Evolutionary conservation across 2,113 vertebrate genomes (phyloP).

Genomic region (Laterallus jamaicensis): DNA sequence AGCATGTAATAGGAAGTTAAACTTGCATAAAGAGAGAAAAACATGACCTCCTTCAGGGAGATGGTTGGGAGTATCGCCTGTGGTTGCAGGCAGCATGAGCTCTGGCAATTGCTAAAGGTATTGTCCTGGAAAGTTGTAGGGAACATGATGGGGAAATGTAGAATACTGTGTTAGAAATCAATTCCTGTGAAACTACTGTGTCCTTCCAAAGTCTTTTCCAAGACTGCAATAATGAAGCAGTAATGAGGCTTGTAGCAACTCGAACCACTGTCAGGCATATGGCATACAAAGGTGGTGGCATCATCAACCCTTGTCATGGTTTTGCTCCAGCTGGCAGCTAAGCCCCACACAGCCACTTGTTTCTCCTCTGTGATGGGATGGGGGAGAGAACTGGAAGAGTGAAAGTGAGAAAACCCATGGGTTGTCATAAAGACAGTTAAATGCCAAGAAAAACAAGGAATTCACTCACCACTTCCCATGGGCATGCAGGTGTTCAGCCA

Average conservation of each 20-base stretch:
- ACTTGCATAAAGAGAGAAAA: background rate
- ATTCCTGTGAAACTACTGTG: background rate
- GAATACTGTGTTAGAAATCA: background rate
- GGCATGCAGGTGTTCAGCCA: too few species aligned
- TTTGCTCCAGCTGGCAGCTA: too few species aligned
- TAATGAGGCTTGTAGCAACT: background rate
- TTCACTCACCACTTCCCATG: too few species aligned
- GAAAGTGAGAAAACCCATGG: too few species aligned
- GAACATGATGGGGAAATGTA: background rate
- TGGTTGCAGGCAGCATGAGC: background rate
- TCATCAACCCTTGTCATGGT: background rate
- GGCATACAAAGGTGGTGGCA: background rate
- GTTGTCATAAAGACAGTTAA: too few species aligned
- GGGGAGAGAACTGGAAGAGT: too few species aligned
- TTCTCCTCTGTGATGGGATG: too few species aligned
- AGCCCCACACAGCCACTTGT: too few species aligned
- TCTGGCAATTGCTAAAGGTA: too few species aligned
- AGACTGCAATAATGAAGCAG: background rate
- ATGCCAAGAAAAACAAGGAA: too few species aligned
- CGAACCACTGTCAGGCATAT: background rate
- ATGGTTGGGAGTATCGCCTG: background rate
- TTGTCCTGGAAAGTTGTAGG: rapidly evolving
- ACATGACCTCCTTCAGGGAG: background rate
- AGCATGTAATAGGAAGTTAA: background rate
- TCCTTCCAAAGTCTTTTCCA: background rate